Evolutionary conservation across 2,113 vertebrate genomes (phyloP).

Genomic region (Nipponia nippon): DNA sequence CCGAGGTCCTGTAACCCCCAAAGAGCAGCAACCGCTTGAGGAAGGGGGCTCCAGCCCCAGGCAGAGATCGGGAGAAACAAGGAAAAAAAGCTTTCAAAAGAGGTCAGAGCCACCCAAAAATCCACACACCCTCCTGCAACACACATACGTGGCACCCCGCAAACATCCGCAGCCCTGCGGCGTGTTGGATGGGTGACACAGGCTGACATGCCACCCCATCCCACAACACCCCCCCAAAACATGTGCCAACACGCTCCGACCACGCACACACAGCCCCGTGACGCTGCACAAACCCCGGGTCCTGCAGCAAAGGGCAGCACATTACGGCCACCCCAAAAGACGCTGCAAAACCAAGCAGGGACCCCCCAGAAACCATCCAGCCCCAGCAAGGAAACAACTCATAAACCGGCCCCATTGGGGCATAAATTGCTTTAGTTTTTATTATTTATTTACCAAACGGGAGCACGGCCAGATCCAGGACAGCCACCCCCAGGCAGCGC

Average conservation of each 20-base stretch:
- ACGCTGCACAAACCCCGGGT: rapidly evolving
- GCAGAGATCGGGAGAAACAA: rapidly evolving
- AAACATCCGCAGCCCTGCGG: neutral
- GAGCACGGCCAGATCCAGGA: rapidly evolving
- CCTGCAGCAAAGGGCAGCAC: rapidly evolving
- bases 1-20: rapidly evolving
- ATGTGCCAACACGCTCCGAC: rapidly evolving
- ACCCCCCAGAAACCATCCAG: neutral
- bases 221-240: neutral
- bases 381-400: neutral
- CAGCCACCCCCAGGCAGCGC: neutral
- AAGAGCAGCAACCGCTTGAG: rapidly evolving
- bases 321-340: neutral
- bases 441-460: neutral
- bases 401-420: neutral
- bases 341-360: neutral
- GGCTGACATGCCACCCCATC: rapidly evolving
- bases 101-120: neutral
- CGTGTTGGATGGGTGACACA: rapidly evolving
- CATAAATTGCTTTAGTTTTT: neutral
- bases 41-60: rapidly evolving
- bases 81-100: neutral
- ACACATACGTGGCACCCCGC: rapidly evolving
- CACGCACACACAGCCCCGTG: neutral
- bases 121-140: neutral